These are phyloP conservation scores for Brachyistius frenatus DNA, from an alignment of 2,113 vertebrate species.

Conservation along the genomic window DNA sequence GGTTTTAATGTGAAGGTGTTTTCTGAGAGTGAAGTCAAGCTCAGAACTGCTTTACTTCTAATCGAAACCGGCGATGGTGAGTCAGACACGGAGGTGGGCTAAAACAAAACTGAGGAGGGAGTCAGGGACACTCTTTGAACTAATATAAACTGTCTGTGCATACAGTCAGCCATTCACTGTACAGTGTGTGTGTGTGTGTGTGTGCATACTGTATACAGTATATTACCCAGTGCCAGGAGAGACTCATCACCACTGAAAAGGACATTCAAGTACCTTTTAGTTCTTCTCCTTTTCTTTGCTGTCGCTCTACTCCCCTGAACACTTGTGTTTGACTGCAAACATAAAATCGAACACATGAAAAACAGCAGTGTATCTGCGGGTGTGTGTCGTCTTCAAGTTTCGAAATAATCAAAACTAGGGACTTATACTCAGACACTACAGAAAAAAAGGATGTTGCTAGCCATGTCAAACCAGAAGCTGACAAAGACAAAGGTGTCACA, in stretches of 20 bases:
- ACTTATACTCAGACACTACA: slow-evolving; percentile 1
- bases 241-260: slow-evolving; percentile 21
- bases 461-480: neutral
- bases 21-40: slow-evolving; percentile 29
- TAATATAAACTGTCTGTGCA: slow-evolving; percentile 57
- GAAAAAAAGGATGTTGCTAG: neutral
- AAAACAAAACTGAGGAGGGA: slow-evolving; percentile 49
- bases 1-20: slow-evolving; percentile 29
- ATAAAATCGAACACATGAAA: slow-evolving; percentile 12
- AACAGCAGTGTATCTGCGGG: slow-evolving; percentile 14
- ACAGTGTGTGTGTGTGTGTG: slow-evolving; percentile 9
- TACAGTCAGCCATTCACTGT: slow-evolving; percentile 32
- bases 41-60: slow-evolving; percentile 42
- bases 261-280: slow-evolving; percentile 16
- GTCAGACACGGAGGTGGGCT: slow-evolving; percentile 66
- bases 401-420: neutral
- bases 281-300: neutral
- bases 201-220: slow-evolving; percentile 2
- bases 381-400: slow-evolving; percentile 8
- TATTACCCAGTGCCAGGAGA: neutral
- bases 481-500: slow-evolving; percentile 11
- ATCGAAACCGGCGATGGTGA: slow-evolving; percentile 52
- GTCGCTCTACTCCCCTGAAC: slow-evolving; percentile 10
- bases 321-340: slow-evolving; percentile 16
- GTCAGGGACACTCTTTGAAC: slow-evolving; percentile 45